Base-by-base conservation (phyloP, 37 sponge, comb jelly and placozoan species). In the Beroe forskalii region DNA sequence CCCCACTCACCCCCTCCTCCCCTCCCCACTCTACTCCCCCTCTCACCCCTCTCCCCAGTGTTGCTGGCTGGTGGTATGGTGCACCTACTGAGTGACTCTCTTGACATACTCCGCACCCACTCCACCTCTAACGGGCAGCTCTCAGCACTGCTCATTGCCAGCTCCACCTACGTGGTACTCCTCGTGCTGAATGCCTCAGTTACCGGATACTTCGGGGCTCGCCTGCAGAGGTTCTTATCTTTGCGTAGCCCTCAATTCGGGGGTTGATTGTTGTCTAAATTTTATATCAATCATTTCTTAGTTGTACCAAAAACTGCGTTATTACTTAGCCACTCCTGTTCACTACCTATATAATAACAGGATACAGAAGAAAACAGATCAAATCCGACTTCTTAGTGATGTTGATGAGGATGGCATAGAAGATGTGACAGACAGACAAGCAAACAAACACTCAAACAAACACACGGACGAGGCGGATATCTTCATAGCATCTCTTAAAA, bases 11-110 rank as follows among this genome's bases (percentile, higher is more conserved):
- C n/a, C n/a, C n/a, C n/a, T n/a, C n/a, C n/a, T n/a, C n/a, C n/a
- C n/a, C n/a, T n/a, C n/a, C n/a, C n/a, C n/a, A n/a, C n/a, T n/a
- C n/a, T n/a, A n/a, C n/a, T n/a, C n/a, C n/a, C n/a, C n/a, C n/a
- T n/a, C n/a, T n/a, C n/a, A n/a, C n/a, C n/a, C 60, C 60, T 17
- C n/a, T 64, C 31, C 35, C 17, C 86, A 80, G 86, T 80, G 86
- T 43, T 80, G 55, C 35, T 80, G 8, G 86, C 86, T 38, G 86
- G 86, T 6, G 86, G 86, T 4, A 80, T 80, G 86, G 4, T 41
- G 0, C 86, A 80, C 55, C 48, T 80, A 24, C 55, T 80, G 27
- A 80, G 86, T 43, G 86, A 80, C 31, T 80, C 86, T 3, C 55
- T 80, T 12, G 48, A 38, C 37, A 80, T 80, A 4, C 48, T 80